Evolutionary conservation across 2,888 invertebrate genomes (phyloP), one percentile per base, ranked within the genome.

Genomic region (Fragum whitleyi): DNA sequence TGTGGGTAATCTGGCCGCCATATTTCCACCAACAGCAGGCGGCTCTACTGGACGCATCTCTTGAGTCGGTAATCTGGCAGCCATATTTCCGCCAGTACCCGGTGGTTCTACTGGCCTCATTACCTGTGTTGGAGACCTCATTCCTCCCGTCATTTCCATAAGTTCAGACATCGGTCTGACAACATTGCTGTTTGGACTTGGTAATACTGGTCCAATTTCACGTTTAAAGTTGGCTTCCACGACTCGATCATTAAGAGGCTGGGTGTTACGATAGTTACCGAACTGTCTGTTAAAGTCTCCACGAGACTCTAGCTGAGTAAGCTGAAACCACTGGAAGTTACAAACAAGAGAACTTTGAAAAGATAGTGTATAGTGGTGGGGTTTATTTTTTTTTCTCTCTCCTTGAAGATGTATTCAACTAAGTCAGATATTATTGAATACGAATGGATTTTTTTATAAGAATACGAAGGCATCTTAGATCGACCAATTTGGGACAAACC

Each of bases 181-280:
- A 9, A 57, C 55, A 14, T 77, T 75, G 9, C 62, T 75, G 65
- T 72, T 70, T n/a, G 83, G 78, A 32, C 67, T 76, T n/a, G 84
- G 84, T 14, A 72, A 73, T 6, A 80, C 67, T 0, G 76, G 65
- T 16, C 75, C 77, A 19, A n/a, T 53, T n/a, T 73, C 61, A 2
- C 72, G 55, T 14, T n/a, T 51, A 29, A 85, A 85, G 67, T 85
- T 85, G 21, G 85, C 85, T 47, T 81, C 83, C 0, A 85, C 68
- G 14, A 83, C 72, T 11, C 85, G 73, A 28, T 81, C 72, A 53
- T 85, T 85, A 21, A 85, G 51, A 6, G 83, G 85, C 61, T 85
- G 85, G 3, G 85, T 83, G 21, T 82, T 83, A 11, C 85, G 78
- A 47, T 85, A 85, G 69, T 85, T 85, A 6, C 85, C 85, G 55